A percentile compares a stretch with the other conserved stretches of the same genome.
Evolutionary conservation across 2,888 invertebrate genomes (phyloP).

Genomic region (Pedicia rivosa): DNA sequence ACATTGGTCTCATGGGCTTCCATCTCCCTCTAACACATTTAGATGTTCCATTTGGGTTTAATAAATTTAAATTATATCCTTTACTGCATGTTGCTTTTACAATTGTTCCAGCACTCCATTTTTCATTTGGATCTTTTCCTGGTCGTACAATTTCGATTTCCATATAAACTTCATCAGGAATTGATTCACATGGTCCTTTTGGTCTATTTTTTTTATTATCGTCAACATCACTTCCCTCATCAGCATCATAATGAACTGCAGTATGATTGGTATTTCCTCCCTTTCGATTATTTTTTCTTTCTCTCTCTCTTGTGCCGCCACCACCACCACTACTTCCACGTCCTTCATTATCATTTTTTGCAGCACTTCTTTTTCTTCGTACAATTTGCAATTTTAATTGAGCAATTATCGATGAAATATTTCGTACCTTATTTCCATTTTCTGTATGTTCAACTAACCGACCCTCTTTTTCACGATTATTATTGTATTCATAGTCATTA

Average conservation of each 20-base stretch:
- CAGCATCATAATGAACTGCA: slow-evolving; percentile 3
- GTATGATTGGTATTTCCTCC: background rate
- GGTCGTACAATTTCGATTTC: slow-evolving; percentile 54
- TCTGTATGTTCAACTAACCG: background rate
- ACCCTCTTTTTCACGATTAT: slow-evolving; percentile 1
- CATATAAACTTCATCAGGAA: slow-evolving; percentile 46
- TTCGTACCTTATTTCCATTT: background rate
- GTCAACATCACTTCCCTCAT: slow-evolving; percentile 5
- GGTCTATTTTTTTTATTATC: slow-evolving; percentile 19
- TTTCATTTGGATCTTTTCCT: slow-evolving; percentile 52
- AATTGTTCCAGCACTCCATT: slow-evolving; percentile 60
- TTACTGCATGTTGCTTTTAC: slow-evolving; percentile 60
- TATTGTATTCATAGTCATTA: slow-evolving; percentile 1
- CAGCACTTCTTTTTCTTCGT: slow-evolving; percentile 16
- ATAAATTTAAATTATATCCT: slow-evolving; percentile 60
- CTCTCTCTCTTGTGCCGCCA: background rate
- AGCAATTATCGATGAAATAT: slow-evolving; percentile 15
- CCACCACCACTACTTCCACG: slow-evolving; percentile 1
- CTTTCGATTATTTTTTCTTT: background rate
- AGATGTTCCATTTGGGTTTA: slow-evolving; percentile 53
- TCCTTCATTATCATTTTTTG: slow-evolving; percentile 6
- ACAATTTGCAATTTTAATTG: slow-evolving; percentile 25
- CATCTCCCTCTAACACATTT: slow-evolving; percentile 72
- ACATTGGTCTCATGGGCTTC: slow-evolving; percentile 68
- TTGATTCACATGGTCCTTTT: slow-evolving; percentile 50